Percentiles rank a stretch among this genome's conserved stretches.
Conservation (phyloP, 2,113 vertebrate species). For the Laticauda colubrina region DNA sequence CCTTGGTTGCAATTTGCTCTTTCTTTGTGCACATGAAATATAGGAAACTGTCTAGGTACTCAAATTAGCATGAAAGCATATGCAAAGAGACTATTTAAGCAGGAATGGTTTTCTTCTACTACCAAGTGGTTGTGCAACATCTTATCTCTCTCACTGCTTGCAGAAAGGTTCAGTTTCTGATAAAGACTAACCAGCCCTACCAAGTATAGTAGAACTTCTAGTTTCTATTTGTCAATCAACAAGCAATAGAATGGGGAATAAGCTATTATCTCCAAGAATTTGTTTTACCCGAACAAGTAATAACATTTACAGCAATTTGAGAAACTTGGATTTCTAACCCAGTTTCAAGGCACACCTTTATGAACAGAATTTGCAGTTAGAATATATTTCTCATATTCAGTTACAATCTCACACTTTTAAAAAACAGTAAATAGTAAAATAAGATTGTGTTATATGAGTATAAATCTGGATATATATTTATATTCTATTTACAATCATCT, state of each 20-base stretch:
- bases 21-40: too few species aligned
- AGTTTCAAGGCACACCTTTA: not conserved
- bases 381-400: not conserved
- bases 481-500: not conserved
- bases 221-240: slow-evolving; percentile 27
- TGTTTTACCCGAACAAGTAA: not conserved
- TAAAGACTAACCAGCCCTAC: slow-evolving; percentile 6
- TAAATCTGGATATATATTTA: not conserved
- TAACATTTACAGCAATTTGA: not conserved
- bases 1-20: not conserved
- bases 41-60: not conserved
- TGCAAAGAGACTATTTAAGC: not conserved
- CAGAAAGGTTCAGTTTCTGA: slow-evolving; percentile 5
- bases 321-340: not conserved
- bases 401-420: not conserved
- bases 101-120: slow-evolving; percentile 1
- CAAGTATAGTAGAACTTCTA: not conserved
- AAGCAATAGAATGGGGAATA: not conserved
- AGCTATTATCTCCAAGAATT: slow-evolving; percentile 18
- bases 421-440: not conserved
- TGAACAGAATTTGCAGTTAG: not conserved
- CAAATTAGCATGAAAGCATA: not conserved
- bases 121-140: not conserved
- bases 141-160: not conserved
- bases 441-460: not conserved